A percentile compares a stretch with the other conserved stretches of the same genome.
These are phyloP conservation scores for Gnathonemus echidnorhynchus DNA, from an alignment of 2,113 vertebrate species.

Conservation along the genomic window DNA sequence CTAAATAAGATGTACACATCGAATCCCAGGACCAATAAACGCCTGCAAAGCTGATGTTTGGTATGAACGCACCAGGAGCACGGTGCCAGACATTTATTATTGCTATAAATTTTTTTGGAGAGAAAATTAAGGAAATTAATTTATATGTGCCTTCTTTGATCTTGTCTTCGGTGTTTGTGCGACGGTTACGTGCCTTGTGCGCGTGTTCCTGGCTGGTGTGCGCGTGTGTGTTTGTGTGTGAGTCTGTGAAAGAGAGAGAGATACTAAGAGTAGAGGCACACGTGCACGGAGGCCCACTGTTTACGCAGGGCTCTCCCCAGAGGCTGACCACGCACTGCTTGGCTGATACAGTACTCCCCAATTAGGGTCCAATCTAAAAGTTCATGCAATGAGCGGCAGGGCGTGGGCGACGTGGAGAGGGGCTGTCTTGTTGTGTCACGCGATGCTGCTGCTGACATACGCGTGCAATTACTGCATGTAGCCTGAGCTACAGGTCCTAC, in stretches of 20 bases:
- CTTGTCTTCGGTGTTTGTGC: too few relatives aligned
- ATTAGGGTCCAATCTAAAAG: conserved; percentile 58
- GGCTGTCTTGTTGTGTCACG: conserved; percentile 53
- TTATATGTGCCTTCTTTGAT: neutral
- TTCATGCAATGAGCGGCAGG: conserved; percentile 53
- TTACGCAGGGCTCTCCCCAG: conserved; percentile 54
- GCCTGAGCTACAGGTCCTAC: conserved; percentile 36
- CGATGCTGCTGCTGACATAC: conserved; percentile 40
- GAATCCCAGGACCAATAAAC: neutral
- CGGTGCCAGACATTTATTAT: neutral
- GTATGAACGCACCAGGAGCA: neutral
- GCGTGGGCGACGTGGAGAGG: conserved; percentile 39
- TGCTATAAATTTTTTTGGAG: neutral
- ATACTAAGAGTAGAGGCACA: neutral
- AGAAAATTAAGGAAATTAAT: neutral
- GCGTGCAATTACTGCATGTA: conserved; percentile 44
- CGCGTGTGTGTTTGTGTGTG: neutral
- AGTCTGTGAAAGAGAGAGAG: neutral
- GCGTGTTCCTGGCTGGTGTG: neutral
- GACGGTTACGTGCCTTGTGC: neutral
- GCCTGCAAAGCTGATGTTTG: neutral
- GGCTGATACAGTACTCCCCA: conserved; percentile 65
- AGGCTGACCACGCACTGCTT: conserved; percentile 59
- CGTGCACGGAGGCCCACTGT: conserved; percentile 35
- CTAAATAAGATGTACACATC: neutral